Evolutionary conservation across 2,888 invertebrate genomes (phyloP), one percentile per base, ranked within the genome.

Genomic region (Amblyjoppa fuscipennis): DNA sequence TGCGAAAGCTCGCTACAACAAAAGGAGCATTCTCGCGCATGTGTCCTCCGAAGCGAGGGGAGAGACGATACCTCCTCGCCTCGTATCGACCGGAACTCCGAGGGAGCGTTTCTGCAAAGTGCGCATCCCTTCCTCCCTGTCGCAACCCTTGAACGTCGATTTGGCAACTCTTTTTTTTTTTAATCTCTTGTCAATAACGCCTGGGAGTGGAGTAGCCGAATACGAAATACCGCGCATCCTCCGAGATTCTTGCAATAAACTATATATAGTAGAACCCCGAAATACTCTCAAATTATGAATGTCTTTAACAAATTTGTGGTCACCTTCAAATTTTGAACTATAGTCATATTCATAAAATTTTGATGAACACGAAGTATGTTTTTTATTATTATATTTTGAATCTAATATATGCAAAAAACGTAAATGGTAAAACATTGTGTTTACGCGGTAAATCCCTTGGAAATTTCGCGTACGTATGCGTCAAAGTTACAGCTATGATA

Each of bases 51-150:
- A 76, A 82, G 80, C 73, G 74, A 28, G 41, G 16, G 34, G 61
- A 59, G 59, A 61, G 34, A 31, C 25, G 61, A 16, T 49, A 77
- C 66, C 69, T 78, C 70, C 59, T 74, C 81, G 85, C 87, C 71
- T 82, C 88, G 89, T 93, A 93, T 93, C 92, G 93, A 93, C 91
- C 93, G 89, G 85, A 87, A 85, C 82, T 87, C 80, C 75, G 81
- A 85, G 84, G 75, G 61, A 85, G 81, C 81, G 80, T 84, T 88
- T 88, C 84, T 84, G 84, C 81, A 83, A 83, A 81, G 79, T 83
- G 73, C 82, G 38, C n/a, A 34, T 61, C 85, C 69, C 81, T 41
- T 59, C 51, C 70, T 3, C 28, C 61, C 31, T n/a, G 25, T 13
- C 59, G 13, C 45, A 38, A 25, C 64, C 49, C 64, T 61, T 77